Base-by-base conservation (phyloP, 2,888 invertebrate genomes). In the Nomada fucata region DNA sequence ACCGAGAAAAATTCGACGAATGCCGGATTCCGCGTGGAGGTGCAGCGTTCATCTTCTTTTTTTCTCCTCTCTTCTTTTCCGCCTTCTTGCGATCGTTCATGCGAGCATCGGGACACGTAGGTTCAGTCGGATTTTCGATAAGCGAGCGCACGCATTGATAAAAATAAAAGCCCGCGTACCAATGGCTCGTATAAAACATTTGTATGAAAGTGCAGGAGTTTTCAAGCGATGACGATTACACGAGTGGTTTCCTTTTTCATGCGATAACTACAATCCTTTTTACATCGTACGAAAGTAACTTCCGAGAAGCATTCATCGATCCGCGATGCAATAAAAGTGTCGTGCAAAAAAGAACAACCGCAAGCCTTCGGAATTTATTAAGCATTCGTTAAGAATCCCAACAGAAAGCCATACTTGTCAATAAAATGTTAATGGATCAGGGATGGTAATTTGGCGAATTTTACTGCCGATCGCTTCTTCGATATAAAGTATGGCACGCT, bases 1-100 rank as follows among this genome's bases (percentile, higher is more conserved):
- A 55, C 13, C 65, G 65, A 64, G 26, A 50, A 55, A 18, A 53
- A 15, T 53, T 65, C 42, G n/a, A 15, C 52, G 52, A 60, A 52
- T 26, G 4, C 44, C 47, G 18, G 44, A 59, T 70, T 47, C 9
- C 47, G 23, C 26, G 36, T 36, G 7, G 36, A 7, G 36, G 7
- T 36, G 36, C 36, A 36, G 36, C 5, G 7, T 36, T 36, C 42
- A 20, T 7, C n/a, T 26, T n/a, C 29, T 52, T 53, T 15, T 36
- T 26, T 26, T 2, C 2, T 2, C 26, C 26, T 42, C 36, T 36
- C 36, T 9, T 36, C 29, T 29, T 7, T 7, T 36, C 7, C 36
- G 36, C 18, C 5, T 50, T 11, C 4, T 60, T 36, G 2, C 29
- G 2, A 64, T 29, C 18, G 64, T 50, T 64, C 64, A 18, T 18